A percentile compares a stretch with the other conserved stretches of the same genome.
Evolutionary conservation across 1,140 invertebrate genomes (phyloP).

Genomic region (Ceratina japonica): DNA sequence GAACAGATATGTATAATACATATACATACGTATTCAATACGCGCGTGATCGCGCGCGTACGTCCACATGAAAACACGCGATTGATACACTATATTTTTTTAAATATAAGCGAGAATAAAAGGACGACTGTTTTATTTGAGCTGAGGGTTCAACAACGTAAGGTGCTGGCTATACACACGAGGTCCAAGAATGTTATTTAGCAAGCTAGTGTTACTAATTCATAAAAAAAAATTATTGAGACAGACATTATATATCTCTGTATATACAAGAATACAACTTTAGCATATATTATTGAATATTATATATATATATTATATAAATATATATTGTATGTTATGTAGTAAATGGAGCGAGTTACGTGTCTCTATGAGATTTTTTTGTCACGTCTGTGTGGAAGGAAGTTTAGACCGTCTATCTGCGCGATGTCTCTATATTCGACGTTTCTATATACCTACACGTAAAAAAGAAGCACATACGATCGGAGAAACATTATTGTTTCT

Average conservation of each 20-base stretch:
- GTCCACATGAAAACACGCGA: slow-evolving; percentile 13
- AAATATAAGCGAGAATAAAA: slow-evolving; percentile 55
- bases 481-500: not conserved
- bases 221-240: slow-evolving; percentile 75
- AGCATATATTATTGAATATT: slow-evolving; percentile 71
- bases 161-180: slow-evolving; percentile 77
- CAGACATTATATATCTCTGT: slow-evolving; percentile 72
- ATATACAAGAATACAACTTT: slow-evolving; percentile 69
- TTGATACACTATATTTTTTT: slow-evolving; percentile 64
- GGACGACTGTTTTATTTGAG: slow-evolving; percentile 65
- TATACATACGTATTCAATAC: not conserved
- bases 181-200: slow-evolving; percentile 80
- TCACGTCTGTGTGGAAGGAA: slow-evolving; percentile 55
- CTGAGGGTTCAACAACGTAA: slow-evolving; percentile 71
- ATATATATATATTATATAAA: slow-evolving; percentile 74
- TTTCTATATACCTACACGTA: not conserved
- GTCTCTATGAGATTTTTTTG: slow-evolving; percentile 77
- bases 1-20: slow-evolving; percentile 61
- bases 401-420: slow-evolving; percentile 54
- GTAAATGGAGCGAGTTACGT: slow-evolving; percentile 76
- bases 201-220: slow-evolving; percentile 76
- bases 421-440: slow-evolving; percentile 57
- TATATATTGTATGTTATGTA: slow-evolving; percentile 79
- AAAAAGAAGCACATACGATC: slow-evolving; percentile 7
- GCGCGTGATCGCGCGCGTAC: not conserved